Percentiles rank a stretch among this genome's conserved stretches.
These are phyloP conservation scores for Synodontis membranacea DNA, from an alignment of 2,113 vertebrate species.

Conservation along the genomic window DNA sequence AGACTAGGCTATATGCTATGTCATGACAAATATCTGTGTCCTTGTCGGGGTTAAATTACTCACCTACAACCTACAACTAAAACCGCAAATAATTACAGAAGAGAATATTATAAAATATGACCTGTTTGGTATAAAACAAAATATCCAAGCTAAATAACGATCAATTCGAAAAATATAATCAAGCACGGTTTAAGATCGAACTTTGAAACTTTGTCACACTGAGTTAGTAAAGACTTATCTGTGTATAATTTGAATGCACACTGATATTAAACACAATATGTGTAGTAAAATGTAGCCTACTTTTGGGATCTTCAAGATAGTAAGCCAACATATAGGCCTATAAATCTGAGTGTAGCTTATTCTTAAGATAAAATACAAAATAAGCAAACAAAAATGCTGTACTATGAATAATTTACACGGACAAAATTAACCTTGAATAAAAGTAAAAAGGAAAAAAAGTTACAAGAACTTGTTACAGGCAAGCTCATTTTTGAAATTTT, in stretches of 20 bases:
- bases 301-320: background rate
- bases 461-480: background rate
- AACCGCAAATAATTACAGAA: background rate
- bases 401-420: background rate
- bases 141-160: background rate
- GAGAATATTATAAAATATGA: background rate
- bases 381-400: background rate
- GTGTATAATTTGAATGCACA: no score
- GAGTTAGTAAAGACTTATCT: no score
- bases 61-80: background rate
- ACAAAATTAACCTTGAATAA: background rate
- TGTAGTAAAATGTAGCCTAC: background rate
- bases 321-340: background rate
- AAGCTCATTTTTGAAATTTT: background rate
- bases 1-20: background rate
- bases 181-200: background rate
- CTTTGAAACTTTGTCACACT: background rate
- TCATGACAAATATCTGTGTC: background rate
- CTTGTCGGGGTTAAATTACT: background rate
- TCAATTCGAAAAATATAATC: background rate
- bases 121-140: background rate
- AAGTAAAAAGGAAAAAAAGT: background rate
- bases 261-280: background rate
- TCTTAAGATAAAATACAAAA: background rate
- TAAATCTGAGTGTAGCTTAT: background rate